Evolutionary conservation across 30 jellyfish, hydroid and myxozoan genomes (phyloP).

Genomic region (Hydractinia symbiolongicarpus): DNA sequence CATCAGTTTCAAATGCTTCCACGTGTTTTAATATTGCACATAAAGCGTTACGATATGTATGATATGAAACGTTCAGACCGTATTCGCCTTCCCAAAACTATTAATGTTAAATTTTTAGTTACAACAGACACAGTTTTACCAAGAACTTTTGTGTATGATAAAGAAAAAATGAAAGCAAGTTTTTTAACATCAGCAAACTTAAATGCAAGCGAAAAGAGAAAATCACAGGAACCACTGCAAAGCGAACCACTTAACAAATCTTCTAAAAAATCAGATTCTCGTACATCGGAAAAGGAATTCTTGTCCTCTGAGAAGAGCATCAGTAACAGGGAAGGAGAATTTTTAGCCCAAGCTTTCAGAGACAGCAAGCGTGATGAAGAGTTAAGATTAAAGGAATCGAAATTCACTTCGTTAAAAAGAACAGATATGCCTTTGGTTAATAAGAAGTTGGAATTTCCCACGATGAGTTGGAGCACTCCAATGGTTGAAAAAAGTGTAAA

Average conservation of each 20-base stretch:
- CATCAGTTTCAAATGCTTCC: slow-evolving; percentile 72
- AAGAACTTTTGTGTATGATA: slow-evolving; percentile 20
- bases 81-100: slow-evolving; percentile 48
- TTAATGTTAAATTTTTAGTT: slow-evolving; percentile 25
- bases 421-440: no score
- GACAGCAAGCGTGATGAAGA: no score
- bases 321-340: neutral
- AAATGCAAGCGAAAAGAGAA: slow-evolving; percentile 16
- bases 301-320: neutral
- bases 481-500: no score
- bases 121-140: slow-evolving; percentile 15
- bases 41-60: slow-evolving; percentile 65
- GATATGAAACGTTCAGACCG: slow-evolving; percentile 50
- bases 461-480: no score
- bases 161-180: slow-evolving; percentile 32
- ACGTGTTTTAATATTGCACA: slow-evolving; percentile 67
- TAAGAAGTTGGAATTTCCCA: no score
- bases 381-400: no score
- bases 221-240: slow-evolving; percentile 5
- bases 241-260: slow-evolving; percentile 26
- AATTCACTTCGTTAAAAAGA: no score
- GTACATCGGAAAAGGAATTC: neutral
- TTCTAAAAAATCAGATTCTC: neutral
- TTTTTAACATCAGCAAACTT: slow-evolving; percentile 12
- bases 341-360: neutral